A percentile compares a stretch with the other conserved stretches of the same genome.
Evolutionary conservation across 2,888 invertebrate genomes (phyloP).

Genomic region (Drosophila cracens): DNA sequence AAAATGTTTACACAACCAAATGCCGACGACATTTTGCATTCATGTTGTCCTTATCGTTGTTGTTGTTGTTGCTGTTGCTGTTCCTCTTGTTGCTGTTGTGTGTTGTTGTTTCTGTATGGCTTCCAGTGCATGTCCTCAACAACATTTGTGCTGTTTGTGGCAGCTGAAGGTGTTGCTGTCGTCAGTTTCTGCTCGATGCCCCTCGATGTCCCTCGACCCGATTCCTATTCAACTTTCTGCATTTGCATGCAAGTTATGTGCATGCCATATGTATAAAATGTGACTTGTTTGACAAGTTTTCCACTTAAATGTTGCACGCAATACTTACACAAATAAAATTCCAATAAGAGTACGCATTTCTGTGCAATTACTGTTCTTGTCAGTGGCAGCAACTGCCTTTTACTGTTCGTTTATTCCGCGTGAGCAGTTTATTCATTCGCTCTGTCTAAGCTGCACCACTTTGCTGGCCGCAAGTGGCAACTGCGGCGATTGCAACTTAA

Average conservation of each 20-base stretch:
- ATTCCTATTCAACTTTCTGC: slow-evolving; percentile 52
- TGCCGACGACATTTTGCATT: slow-evolving; percentile 74
- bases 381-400: background rate
- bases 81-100: background rate
- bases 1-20: slow-evolving; percentile 78
- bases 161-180: slow-evolving; percentile 54
- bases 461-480: slow-evolving; percentile 49
- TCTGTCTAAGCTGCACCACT: slow-evolving; percentile 49
- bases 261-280: slow-evolving; percentile 44
- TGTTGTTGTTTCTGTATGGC: slow-evolving; percentile 34
- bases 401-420: slow-evolving; percentile 13
- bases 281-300: slow-evolving; percentile 49
- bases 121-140: slow-evolving; percentile 56
- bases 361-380: slow-evolving; percentile 46
- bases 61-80: slow-evolving; percentile 10
- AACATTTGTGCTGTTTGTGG: slow-evolving; percentile 49
- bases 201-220: slow-evolving; percentile 1
- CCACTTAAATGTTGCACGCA: slow-evolving; percentile 39
- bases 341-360: slow-evolving; percentile 23
- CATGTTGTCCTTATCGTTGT: slow-evolving; percentile 52
- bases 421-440: slow-evolving; percentile 45
- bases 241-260: slow-evolving; percentile 39
- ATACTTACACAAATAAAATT: slow-evolving; percentile 5
- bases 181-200: slow-evolving; percentile 17
- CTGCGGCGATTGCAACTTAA: slow-evolving; percentile 64